Base-by-base conservation (phyloP, 1,140 invertebrate species). In the Antheraea pernyi region DNA sequence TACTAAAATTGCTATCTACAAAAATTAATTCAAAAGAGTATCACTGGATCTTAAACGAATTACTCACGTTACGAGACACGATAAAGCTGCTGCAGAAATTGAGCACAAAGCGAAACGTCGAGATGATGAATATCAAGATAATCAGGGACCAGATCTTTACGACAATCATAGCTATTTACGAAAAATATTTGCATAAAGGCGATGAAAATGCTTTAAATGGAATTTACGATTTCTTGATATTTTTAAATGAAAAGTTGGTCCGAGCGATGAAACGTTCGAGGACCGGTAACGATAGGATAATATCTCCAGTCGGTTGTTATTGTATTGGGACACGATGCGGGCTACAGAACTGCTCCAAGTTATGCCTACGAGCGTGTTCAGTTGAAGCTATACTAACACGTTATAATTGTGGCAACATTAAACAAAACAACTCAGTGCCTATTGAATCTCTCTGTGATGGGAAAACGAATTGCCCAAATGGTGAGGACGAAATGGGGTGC, bases 401-500 rank as follows among this genome's bases (percentile, higher is more conserved):
- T 68, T 89, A 83, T 67, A 42, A 67, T 46, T 89, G 87, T 73
- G 64, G 42, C 9, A 70, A 75, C 19, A 39, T 39, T 16, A 65
- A 59, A n/a, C 7, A 0, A 13, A 81, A 81, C 48, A 65, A 67
- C 19, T 75, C 72, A 19, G 53, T 86, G 18, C 48, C 78, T 3
- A 19, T 86, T 36, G 73, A 84, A 48, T 65, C 66, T 16, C 68
- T 91, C 61, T 91, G 89, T 69, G 73, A 91, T 48, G 80, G 81
- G 16, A 81, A 74, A 67, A 10, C 42, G 6, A 73, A 89, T 70
- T 91, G 89, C 68, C 77, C 79, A 3, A 65, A 76, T 53, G 80
- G 73, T 68, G 81, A 85, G n/a, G 89, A 91, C 63, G 89, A 91
- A 76, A 22, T 48, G 6, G 22, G 74, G 37, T 88, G 86, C 74